These are phyloP conservation scores for Salvator merianae DNA, from an alignment of 2,113 vertebrate genomes.

Conservation along the genomic window DNA sequence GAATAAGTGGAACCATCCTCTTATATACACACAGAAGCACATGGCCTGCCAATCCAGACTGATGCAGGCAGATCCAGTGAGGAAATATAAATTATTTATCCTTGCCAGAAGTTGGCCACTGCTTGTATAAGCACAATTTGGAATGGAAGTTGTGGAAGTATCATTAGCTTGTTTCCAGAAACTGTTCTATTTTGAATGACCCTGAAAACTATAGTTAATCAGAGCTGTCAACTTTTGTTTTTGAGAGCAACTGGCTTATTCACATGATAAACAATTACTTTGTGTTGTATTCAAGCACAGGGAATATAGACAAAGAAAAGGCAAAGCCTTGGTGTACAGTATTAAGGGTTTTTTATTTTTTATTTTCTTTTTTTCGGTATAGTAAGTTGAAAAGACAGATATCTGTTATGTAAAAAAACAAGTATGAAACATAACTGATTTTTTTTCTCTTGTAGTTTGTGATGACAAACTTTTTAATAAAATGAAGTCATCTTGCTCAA, in stretches of 20 bases:
- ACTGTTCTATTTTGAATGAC: neutral
- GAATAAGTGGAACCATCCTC: no score
- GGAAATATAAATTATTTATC: no score
- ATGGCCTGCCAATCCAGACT: no score
- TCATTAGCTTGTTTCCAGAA: no score
- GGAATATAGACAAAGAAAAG: neutral
- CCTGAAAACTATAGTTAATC: neutral
- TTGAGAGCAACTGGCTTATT: neutral
- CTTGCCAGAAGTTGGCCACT: no score
- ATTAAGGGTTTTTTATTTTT: no score
- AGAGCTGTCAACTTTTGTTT: neutral
- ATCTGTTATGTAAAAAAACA: neutral
- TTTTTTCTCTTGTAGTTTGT: constrained; percentile 77
- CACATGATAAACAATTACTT: neutral
- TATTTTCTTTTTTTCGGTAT: no score
- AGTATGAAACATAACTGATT: constrained; percentile 17
- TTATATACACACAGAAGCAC: no score
- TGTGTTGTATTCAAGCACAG: neutral
- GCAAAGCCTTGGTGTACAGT: neutral
- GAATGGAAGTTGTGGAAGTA: no score
- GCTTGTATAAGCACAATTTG: no score
- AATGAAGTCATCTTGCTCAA: constrained; percentile 87
- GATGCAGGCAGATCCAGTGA: no score
- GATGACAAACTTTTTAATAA: constrained; percentile 90
- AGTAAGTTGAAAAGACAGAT: neutral